Conservation (phyloP, 2,888 invertebrate species). For the Polydrusus tereticollis region DNA sequence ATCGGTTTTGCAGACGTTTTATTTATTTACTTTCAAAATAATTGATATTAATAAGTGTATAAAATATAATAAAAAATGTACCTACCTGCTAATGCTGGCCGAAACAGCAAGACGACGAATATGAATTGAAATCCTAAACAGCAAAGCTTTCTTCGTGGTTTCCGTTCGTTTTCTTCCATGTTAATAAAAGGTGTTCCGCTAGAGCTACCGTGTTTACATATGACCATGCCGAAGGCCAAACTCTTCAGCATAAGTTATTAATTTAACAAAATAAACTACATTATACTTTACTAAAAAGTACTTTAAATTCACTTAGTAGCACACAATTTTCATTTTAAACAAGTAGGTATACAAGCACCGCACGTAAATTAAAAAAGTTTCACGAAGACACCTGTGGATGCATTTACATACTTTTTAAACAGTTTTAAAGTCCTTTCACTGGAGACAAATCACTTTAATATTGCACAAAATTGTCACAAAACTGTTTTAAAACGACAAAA, state of each 20-base stretch:
- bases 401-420: slow-evolving; percentile 30
- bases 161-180: slow-evolving; percentile 51
- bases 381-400: slow-evolving; percentile 56
- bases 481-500: not conserved
- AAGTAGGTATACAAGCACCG: slow-evolving; percentile 35
- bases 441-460: not conserved
- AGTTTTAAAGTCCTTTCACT: slow-evolving; percentile 8
- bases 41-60: not conserved
- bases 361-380: slow-evolving; percentile 47
- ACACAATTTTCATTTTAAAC: slow-evolving; percentile 47
- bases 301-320: slow-evolving; percentile 32
- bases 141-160: slow-evolving; percentile 42
- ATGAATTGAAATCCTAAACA: slow-evolving; percentile 48
- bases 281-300: slow-evolving; percentile 24
- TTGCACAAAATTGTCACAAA: slow-evolving; percentile 22
- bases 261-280: slow-evolving; percentile 33
- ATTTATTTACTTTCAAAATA: not conserved
- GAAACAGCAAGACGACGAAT: slow-evolving; percentile 36
- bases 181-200: slow-evolving; percentile 45
- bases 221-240: slow-evolving; percentile 42
- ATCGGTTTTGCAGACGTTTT: no score
- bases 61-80: not conserved
- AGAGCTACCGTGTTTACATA: slow-evolving; percentile 50
- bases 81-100: slow-evolving; percentile 51
- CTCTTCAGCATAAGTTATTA: slow-evolving; percentile 10